Percentiles rank a stretch among this genome's conserved stretches.
These are phyloP conservation scores for Lamellibrachia columna DNA, from an alignment of 2,888 invertebrate species.

Conservation along the genomic window DNA sequence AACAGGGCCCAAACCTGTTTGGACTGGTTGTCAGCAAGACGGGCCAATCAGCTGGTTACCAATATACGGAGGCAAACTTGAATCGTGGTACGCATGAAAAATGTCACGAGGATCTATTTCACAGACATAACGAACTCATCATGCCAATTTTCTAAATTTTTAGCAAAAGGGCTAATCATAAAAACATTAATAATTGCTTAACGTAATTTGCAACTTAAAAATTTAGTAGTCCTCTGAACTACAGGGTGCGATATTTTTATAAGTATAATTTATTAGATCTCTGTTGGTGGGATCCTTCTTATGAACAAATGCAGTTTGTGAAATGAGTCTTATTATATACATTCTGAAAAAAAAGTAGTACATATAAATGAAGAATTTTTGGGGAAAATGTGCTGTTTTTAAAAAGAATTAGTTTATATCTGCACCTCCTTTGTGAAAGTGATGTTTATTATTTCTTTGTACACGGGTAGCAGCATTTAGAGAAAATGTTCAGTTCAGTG, in stretches of 20 bases:
- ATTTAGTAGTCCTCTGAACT: not conserved
- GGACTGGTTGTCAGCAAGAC: conserved; percentile 92
- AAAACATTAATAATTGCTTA: not conserved
- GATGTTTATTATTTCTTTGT: too few relatives aligned
- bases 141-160: not conserved
- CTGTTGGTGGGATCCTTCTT: not conserved
- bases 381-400: too few relatives aligned
- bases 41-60: conserved; percentile 87
- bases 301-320: not conserved
- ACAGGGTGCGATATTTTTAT: not conserved
- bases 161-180: not conserved
- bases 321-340: not conserved
- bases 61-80: conserved; percentile 93
- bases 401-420: too few relatives aligned
- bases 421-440: too few relatives aligned
- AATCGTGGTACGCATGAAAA: conserved; percentile 76
- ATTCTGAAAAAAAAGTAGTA: too few relatives aligned
- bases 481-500: too few relatives aligned
- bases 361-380: too few relatives aligned
- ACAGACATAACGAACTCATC: not conserved
- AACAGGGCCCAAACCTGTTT: conserved; percentile 91
- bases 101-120: not conserved
- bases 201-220: not conserved
- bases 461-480: too few relatives aligned
- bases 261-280: not conserved